Conservation (phyloP, 2,888 invertebrate genomes). For the Spilosoma lubricipeda region DNA sequence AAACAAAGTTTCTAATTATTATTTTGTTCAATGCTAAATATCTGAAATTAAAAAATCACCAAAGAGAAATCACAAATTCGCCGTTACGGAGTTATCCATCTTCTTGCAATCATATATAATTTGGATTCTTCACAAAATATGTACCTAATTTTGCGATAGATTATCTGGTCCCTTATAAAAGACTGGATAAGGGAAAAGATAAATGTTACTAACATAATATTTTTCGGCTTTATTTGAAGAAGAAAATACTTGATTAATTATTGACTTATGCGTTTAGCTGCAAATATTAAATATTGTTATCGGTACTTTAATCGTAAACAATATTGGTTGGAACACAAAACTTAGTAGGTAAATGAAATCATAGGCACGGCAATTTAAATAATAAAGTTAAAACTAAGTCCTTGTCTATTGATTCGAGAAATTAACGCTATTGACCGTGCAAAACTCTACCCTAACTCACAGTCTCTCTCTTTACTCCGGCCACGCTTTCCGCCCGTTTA, state of each 20-base stretch:
- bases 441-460: too few species aligned
- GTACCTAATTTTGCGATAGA: too few species aligned
- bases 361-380: neutral
- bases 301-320: neutral
- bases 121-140: too few species aligned
- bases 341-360: conserved; percentile 8
- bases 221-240: neutral
- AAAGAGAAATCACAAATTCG: too few species aligned
- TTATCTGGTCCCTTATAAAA: too few species aligned
- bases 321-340: conserved; percentile 27
- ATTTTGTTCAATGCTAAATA: too few species aligned
- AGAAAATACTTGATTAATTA: neutral
- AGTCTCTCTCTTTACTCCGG: too few species aligned
- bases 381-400: neutral
- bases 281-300: neutral
- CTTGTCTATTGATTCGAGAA: neutral
- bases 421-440: neutral
- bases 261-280: neutral
- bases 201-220: neutral
- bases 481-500: too few species aligned
- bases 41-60: too few species aligned
- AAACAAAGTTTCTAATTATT: too few species aligned
- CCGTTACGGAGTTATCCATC: too few species aligned
- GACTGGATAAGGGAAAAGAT: neutral
- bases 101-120: too few species aligned